Percentiles rank a stretch among this genome's conserved stretches.
phyloP scores from a whole-genome alignment of 2,113 vertebrate species.

The Pluvianellus socialis region DNA sequence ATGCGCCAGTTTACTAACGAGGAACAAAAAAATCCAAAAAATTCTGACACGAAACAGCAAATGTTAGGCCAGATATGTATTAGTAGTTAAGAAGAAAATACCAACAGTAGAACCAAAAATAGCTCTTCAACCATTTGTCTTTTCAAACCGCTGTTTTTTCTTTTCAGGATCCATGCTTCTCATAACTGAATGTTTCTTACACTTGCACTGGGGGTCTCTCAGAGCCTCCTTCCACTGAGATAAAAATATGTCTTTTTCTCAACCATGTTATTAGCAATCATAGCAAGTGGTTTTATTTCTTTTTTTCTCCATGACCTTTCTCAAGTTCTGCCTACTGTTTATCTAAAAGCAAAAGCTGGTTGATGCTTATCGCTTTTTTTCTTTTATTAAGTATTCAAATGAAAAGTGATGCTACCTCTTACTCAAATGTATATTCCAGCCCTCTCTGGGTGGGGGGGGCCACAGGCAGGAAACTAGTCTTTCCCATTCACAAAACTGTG shows the following conservation, averaged over 20 bases:
- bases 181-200: not conserved
- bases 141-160: not conserved
- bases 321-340: not conserved
- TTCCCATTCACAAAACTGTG: not conserved
- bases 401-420: not conserved
- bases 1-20: not conserved
- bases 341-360: not conserved
- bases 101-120: not conserved
- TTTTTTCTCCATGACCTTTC: not conserved
- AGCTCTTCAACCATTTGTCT: not conserved
- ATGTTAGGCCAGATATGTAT: not conserved
- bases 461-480: not conserved
- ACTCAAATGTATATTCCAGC: not conserved
- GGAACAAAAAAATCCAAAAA: not conserved
- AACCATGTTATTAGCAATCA: not conserved
- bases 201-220: not conserved
- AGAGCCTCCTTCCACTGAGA: not conserved
- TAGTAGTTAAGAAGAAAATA: conserved; percentile 14
- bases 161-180: not conserved
- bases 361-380: not conserved
- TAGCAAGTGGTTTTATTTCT: not conserved
- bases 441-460: not conserved
- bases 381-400: not conserved
- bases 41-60: not conserved
- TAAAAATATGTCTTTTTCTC: not conserved